These are phyloP conservation scores for Ictalurus punctatus DNA, from an alignment of 2,113 vertebrate species.

Conservation along the genomic window DNA sequence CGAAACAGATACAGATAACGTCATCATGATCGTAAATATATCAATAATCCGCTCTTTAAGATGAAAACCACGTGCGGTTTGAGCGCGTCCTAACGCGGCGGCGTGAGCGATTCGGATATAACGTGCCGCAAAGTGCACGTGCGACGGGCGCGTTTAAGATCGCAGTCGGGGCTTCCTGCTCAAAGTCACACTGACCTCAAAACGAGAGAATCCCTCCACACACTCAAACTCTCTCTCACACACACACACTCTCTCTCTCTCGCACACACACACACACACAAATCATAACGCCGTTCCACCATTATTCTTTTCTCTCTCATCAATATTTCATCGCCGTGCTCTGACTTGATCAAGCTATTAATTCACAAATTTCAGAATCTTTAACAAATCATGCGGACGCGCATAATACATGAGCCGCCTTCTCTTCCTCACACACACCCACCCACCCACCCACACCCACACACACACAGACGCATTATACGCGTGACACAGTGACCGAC, in stretches of 20 bases:
- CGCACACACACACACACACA: constrained; percentile 15
- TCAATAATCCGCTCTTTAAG: too few species aligned
- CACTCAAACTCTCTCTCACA: constrained; percentile 48
- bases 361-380: constrained; percentile 64
- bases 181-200: constrained; percentile 76
- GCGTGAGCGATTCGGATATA: not conserved
- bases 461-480: not conserved
- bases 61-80: too few species aligned
- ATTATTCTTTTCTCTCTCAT: constrained; percentile 54
- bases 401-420: constrained; percentile 70
- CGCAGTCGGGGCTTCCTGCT: constrained; percentile 47
- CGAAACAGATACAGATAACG: not conserved
- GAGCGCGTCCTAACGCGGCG: too few species aligned
- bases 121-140: not conserved
- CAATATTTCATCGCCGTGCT: constrained; percentile 71
- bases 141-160: constrained; percentile 22
- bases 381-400: constrained; percentile 66
- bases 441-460: constrained; percentile 38
- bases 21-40: too few species aligned
- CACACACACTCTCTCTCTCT: constrained; percentile 36
- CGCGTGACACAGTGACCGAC: constrained; percentile 43
- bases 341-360: constrained; percentile 69
- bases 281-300: not conserved
- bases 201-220: constrained; percentile 49
- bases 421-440: constrained; percentile 22